phyloP scores from a whole-genome alignment of 1,140 invertebrate species.

The Cyclina sinensis region DNA sequence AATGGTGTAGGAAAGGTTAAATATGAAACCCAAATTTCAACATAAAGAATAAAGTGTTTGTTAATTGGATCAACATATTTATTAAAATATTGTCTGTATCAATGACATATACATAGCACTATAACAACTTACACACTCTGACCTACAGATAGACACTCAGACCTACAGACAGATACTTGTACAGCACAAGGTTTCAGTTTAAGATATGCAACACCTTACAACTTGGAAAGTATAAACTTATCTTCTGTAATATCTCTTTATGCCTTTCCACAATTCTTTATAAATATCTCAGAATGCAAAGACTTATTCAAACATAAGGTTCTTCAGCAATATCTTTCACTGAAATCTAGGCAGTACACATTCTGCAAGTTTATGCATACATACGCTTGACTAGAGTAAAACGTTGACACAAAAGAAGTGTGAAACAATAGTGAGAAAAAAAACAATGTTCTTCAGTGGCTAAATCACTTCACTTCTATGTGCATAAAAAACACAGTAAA shows the following conservation, averaged over 20 bases:
- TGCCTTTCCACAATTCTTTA: too few species aligned
- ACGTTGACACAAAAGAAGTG: conserved; percentile 26
- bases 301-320: too few species aligned
- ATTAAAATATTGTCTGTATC: conserved; percentile 56
- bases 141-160: background rate
- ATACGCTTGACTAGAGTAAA: conserved; percentile 31
- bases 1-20: too few species aligned
- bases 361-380: background rate
- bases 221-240: too few species aligned
- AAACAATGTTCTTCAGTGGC: background rate
- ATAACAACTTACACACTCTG: conserved; percentile 4
- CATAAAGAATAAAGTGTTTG: too few species aligned
- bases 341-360: too few species aligned
- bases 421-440: background rate
- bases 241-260: too few species aligned
- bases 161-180: too few species aligned
- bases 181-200: background rate
- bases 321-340: too few species aligned
- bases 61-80: conserved; percentile 47
- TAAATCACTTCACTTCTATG: background rate
- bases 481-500: too few species aligned
- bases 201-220: background rate
- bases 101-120: conserved; percentile 42
- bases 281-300: too few species aligned
- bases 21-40: too few species aligned